These are phyloP conservation scores for Euspilapteryx auroguttella DNA, from an alignment of 2,888 invertebrate genomes.

Conservation along the genomic window DNA sequence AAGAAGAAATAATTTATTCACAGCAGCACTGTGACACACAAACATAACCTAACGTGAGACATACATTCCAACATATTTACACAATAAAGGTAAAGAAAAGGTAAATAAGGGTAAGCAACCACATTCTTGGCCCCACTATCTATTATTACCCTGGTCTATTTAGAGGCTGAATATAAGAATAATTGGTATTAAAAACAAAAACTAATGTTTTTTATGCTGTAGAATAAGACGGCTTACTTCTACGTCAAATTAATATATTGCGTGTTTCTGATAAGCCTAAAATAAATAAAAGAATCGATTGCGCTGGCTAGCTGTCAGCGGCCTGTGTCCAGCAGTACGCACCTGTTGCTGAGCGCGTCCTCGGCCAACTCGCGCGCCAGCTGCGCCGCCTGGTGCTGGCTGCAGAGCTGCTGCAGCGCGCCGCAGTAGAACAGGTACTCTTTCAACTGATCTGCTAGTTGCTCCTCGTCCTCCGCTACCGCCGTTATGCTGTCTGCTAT, in stretches of 20 bases:
- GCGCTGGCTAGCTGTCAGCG: conserved; percentile 9
- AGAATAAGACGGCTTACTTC: too few species aligned
- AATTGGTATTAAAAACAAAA: too few species aligned
- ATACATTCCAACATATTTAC: too few species aligned
- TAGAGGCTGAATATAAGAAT: too few species aligned
- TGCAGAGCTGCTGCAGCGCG: conserved; percentile 73
- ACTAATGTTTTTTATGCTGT: too few species aligned
- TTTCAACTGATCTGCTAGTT: conserved; percentile 80
- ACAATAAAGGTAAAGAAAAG: too few species aligned
- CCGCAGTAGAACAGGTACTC: conserved; percentile 80
- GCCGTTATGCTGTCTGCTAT: conserved; percentile 73
- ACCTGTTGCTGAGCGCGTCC: conserved; percentile 61
- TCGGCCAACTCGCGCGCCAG: conserved; percentile 72
- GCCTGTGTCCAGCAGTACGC: conserved; percentile 17
- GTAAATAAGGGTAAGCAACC: too few species aligned
- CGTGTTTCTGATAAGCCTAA: not conserved
- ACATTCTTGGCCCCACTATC: too few species aligned
- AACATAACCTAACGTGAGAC: too few species aligned
- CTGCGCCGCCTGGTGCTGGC: conserved; percentile 74
- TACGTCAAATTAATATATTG: not conserved
- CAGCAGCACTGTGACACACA: too few species aligned
- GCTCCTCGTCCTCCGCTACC: conserved; percentile 79
- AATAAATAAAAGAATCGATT: not conserved
- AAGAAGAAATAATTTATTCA: too few species aligned
- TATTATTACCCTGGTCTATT: too few species aligned